phyloP scores from a whole-genome alignment of 2,797 vertebrate genomes.

The Oreonectes daqikongensis region DNA sequence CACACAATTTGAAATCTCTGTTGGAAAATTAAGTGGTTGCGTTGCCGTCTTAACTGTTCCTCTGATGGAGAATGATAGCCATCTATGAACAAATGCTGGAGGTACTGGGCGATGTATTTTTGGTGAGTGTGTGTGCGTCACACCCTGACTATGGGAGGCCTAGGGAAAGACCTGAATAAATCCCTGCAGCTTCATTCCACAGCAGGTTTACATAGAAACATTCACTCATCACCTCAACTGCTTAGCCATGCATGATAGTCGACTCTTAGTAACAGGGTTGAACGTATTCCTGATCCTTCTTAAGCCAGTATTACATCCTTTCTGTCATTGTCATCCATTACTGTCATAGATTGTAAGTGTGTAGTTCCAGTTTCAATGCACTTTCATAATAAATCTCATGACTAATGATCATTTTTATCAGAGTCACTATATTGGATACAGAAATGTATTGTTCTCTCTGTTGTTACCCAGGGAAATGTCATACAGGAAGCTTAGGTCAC shows the following conservation, averaged over 20 bases:
- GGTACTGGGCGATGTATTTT: conserved; percentile 44
- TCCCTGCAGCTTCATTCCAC: conserved; percentile 25
- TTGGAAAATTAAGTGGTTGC: not conserved
- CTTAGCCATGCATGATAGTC: conserved; percentile 16
- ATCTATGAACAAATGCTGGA: conserved; percentile 10
- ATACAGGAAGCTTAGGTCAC: conserved; percentile 72
- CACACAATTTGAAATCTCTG: not conserved
- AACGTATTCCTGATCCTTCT: conserved; percentile 1
- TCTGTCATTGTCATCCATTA: not conserved
- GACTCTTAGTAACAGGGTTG: not conserved
- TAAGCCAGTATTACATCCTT: not conserved
- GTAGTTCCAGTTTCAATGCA: not conserved
- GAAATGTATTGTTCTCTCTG: conserved; percentile 15
- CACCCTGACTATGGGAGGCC: not conserved
- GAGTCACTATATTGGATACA: not conserved
- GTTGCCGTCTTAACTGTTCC: not conserved
- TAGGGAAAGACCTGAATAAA: conserved; percentile 34
- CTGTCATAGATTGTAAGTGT: not conserved
- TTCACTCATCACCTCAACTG: conserved; percentile 9
- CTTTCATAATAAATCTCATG: not conserved
- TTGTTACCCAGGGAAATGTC: conserved; percentile 48
- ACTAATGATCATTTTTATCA: not conserved
- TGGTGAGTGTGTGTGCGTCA: conserved; percentile 14
- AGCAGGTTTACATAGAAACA: conserved; percentile 14
- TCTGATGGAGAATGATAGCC: conserved; percentile 26